Percentiles rank a stretch among this genome's conserved stretches.
Conservation (phyloP, 2,113 vertebrate species). For the Abramis brama region DNA sequence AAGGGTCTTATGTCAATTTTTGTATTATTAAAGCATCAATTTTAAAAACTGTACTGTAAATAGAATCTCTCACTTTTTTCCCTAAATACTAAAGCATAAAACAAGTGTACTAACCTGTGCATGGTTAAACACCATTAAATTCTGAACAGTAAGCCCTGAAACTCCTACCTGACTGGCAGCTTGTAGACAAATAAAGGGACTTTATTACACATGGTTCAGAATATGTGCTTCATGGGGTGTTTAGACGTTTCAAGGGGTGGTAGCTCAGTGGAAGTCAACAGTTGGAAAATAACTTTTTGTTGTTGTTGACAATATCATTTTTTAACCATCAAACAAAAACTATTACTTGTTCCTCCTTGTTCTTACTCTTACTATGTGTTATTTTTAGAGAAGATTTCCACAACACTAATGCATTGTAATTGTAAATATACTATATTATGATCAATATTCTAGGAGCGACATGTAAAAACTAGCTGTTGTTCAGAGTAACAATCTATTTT, state of each 20-base stretch:
- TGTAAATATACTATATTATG: background rate
- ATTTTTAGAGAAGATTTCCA: background rate
- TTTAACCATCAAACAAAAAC: background rate
- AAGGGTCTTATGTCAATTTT: background rate
- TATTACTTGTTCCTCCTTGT: background rate
- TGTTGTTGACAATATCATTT: background rate
- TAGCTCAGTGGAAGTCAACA: background rate
- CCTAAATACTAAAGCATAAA: background rate
- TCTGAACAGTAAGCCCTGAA: background rate
- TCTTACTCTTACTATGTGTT: background rate
- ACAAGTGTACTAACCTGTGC: background rate
- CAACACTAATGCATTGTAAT: background rate
- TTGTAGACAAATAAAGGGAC: conserved; percentile 46
- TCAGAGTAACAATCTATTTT: background rate
- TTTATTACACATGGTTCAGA: background rate
- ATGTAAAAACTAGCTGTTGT: background rate
- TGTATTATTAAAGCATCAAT: background rate
- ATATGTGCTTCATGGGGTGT: background rate
- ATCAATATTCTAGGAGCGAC: background rate
- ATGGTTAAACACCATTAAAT: background rate
- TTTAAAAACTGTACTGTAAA: background rate
- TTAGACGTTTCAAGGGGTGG: background rate
- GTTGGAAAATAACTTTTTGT: background rate
- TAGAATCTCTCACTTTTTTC: background rate
- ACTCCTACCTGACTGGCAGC: conserved; percentile 25